Conservation (phyloP, 1,140 invertebrate species). For the Paramacrobiotus metropolitanus region DNA sequence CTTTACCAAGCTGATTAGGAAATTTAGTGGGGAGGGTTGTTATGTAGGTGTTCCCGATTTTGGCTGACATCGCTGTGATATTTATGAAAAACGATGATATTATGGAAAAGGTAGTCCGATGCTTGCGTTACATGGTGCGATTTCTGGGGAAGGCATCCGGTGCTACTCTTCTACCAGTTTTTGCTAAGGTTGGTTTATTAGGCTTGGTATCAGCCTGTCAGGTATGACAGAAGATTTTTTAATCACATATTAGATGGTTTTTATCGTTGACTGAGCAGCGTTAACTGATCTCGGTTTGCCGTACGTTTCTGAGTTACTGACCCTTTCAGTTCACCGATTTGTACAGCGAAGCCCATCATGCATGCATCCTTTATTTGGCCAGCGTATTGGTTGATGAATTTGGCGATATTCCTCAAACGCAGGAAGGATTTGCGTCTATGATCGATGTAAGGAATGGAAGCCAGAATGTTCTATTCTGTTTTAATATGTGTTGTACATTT, state of each 20-base stretch:
- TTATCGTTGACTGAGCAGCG: too few species aligned
- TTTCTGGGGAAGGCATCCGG: neutral
- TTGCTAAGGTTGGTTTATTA: neutral
- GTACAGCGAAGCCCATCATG: neutral
- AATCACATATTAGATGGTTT: neutral
- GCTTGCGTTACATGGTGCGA: neutral
- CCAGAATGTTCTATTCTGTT: too few species aligned
- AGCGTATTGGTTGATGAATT: constrained; percentile 3
- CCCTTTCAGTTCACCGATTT: constrained; percentile 2
- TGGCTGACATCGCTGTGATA: neutral
- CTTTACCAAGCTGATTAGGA: too few species aligned
- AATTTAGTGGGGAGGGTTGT: too few species aligned
- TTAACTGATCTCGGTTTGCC: too few species aligned
- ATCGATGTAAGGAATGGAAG: neutral
- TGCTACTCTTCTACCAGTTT: neutral
- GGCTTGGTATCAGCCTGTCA: neutral
- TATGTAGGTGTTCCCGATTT: neutral
- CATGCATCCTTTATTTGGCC: neutral
- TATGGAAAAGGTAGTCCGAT: neutral
- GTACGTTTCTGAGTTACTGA: too few species aligned
- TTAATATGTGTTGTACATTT: too few species aligned
- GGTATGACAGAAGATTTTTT: neutral
- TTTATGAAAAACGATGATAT: neutral
- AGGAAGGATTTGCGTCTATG: neutral
- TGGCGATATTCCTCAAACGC: neutral